Evolutionary conservation across 2,888 invertebrate species (phyloP), one percentile per base, ranked within the genome.

Genomic region (Drosophila paranaensis): DNA sequence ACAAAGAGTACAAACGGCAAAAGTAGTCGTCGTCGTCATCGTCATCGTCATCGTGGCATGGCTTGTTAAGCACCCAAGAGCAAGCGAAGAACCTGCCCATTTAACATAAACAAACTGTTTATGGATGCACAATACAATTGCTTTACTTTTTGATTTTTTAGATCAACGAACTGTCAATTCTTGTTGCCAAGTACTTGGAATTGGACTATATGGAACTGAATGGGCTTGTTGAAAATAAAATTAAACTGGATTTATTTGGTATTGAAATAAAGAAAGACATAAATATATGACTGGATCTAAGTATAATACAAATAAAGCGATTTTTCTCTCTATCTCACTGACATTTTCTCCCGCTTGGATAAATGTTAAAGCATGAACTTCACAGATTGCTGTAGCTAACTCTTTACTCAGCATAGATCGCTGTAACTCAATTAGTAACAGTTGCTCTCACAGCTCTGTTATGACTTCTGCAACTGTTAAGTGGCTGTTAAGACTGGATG

Each of bases 121-220:
- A 55, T 53, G 53, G 61, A 39, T 56, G 42, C 50, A 45, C 55
- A 11, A 30, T 35, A 14, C 13, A 50, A 54, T 57, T 35, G 48
- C 53, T 42, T 53, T 25, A 48, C 40, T 35, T 37, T 37, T 57
- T 30, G 48, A 50, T 27, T 51, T 51, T 8, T 11, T 48, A 25
- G 69, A 64, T 53, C 74, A 68, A 68, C 58, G 69, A 77, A 78
- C 61, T 78, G 78, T 57, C 60, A 77, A 62, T 20, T 42, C 1
- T 11, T 51, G 14, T 30, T 40, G 10, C 8, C 14, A 54, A 30
- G 51, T 46, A 20, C 20, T 20, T 20, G 20, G 20, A 20, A 20
- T 20, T 20, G 6, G 16, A 43, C 14, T 20, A 20, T 45, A 45
- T 46, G 14, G 5, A 13, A 20, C 33, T 20, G 54, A 37, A 53